Percentiles rank a stretch among this genome's conserved stretches.
Conservation (phyloP, 1,140 invertebrate species). For the Pseudachorutes palmiensis region DNA sequence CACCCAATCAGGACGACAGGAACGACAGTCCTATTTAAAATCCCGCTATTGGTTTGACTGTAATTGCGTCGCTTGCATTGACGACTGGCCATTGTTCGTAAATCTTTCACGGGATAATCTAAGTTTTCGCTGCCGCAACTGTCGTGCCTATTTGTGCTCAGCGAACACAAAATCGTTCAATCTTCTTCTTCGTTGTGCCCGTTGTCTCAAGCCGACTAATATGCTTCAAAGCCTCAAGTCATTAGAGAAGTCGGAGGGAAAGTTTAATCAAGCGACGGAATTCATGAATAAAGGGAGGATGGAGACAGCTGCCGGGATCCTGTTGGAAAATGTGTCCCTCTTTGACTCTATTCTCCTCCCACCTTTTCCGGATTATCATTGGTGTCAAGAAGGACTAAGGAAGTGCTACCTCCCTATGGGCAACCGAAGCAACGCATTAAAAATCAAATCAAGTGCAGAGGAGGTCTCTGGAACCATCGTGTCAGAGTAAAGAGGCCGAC, state of each 20-base stretch:
- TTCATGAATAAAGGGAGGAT: conserved; percentile 56
- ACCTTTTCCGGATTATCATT: conserved; percentile 70
- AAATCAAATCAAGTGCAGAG: background rate
- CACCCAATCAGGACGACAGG: conserved; percentile 55
- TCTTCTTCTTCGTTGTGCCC: conserved; percentile 60
- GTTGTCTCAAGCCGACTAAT: conserved; percentile 61
- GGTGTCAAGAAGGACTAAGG: conserved; percentile 70
- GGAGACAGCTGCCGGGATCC: conserved; percentile 57
- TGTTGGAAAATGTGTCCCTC: conserved; percentile 58
- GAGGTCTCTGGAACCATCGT: background rate
- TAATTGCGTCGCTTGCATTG: conserved; percentile 64
- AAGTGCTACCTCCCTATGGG: conserved; percentile 61
- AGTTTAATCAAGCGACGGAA: conserved; percentile 56
- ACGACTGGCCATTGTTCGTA: conserved; percentile 73
- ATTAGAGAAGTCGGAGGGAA: conserved; percentile 58
- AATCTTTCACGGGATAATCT: conserved; percentile 51
- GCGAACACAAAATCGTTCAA: conserved; percentile 45
- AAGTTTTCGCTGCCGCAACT: conserved; percentile 28
- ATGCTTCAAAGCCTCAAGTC: conserved; percentile 68
- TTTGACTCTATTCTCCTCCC: conserved; percentile 61
- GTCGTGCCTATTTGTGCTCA: conserved; percentile 21
- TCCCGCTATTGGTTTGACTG: conserved; percentile 82
- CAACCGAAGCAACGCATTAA: conserved; percentile 43
- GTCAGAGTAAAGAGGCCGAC: background rate
- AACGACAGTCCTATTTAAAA: conserved; percentile 58